Evolutionary conservation across 2,797 vertebrate species (phyloP), one percentile per base, ranked within the genome.

Genomic region (Delichon dasypus): DNA sequence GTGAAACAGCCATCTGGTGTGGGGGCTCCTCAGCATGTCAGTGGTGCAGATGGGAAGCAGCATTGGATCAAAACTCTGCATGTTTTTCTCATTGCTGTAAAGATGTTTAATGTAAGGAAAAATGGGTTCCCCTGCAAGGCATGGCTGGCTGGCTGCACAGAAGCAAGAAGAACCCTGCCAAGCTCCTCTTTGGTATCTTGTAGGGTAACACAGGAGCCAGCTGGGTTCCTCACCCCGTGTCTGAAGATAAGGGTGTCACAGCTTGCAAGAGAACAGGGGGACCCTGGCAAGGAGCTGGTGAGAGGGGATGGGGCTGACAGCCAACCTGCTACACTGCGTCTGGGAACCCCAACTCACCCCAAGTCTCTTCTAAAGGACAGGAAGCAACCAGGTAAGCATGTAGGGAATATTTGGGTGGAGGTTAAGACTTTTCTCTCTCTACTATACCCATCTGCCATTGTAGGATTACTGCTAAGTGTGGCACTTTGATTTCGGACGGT

Each of bases 401-500:
- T 11, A 58, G 60, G 15, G 29, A 89, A 55, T 38, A n/a, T 76
- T 12, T 11, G 6, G 25, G 40, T 18, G 25, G 34, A 44, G 16
- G 16, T 53, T 45, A 64, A 67, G 16, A 27, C 15, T 94, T 68
- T 74, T 44, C 9, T 47, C 21, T 64, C 38, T 62, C 40, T 66
- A 10, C 44, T 58, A 8, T 13, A 26, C 16, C 8, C 44, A 29
- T 34, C 18, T 68, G 17, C 40, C 18, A 2, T 21, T 40, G 70
- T 17, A 68, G 51, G 32, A 45, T 67, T 64, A 32, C 18, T 67
- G 14, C 18, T 32, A 60, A 67, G 27, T 13, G 10, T 19, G 16
- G 8, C 16, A 51, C n/a, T 71, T 88, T 18, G 10, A 25, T 65
- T 78, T 57, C 5, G 16, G 25, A 48, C 0, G 0, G 13, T 36